Base-by-base conservation (phyloP, 2,797 vertebrate genomes). In the Aphelocoma californica region DNA sequence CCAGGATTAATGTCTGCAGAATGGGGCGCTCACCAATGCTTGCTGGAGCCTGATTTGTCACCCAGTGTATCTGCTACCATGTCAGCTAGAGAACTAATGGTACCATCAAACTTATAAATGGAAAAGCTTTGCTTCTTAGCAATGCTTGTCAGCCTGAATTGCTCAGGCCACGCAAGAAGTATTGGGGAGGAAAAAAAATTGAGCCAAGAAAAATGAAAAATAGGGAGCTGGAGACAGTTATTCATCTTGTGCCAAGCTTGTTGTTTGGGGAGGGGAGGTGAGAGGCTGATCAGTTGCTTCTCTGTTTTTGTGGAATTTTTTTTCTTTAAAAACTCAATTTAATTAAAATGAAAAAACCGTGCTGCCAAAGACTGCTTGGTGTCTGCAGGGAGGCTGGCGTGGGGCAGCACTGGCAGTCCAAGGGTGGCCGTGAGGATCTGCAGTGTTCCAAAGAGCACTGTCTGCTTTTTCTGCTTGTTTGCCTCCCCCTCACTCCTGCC, bases 121-220 rank as follows among this genome's bases (percentile, higher is more conserved):
- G 77, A 54, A 74, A 86, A 81, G 70, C 70, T 95, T 61, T 73
- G 48, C 67, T 91, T 93, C 14, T 2, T 70, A 62, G 80, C 64
- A 51, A 14, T 24, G 19, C 53, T 90, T 90, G 65, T 91, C 70
- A 81, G 54, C 31, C 69, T 69, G 75, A 82, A 71, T 83, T 79
- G 78, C 58, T 88, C 36, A 7, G 73, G 36, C 73, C 60, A 28
- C 0, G 1, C 48, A 60, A 34, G 61, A 86, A 47, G 56, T 5
- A 23, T 18, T 72, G 73, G 79, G 51, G 44, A 92, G 58, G 62
- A 61, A 81, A 82, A 69, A 69, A 42, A 71, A 83, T 1, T 40
- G 81, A 90, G 67, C 48, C 29, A 64, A 73, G 77, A 71, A 85
- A 81, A 85, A 81, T 86, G 85, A 95, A 81, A 75, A 92, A 23